These are phyloP conservation scores for Hyposoter didymator DNA, from an alignment of 2,888 invertebrate species.

Conservation along the genomic window DNA sequence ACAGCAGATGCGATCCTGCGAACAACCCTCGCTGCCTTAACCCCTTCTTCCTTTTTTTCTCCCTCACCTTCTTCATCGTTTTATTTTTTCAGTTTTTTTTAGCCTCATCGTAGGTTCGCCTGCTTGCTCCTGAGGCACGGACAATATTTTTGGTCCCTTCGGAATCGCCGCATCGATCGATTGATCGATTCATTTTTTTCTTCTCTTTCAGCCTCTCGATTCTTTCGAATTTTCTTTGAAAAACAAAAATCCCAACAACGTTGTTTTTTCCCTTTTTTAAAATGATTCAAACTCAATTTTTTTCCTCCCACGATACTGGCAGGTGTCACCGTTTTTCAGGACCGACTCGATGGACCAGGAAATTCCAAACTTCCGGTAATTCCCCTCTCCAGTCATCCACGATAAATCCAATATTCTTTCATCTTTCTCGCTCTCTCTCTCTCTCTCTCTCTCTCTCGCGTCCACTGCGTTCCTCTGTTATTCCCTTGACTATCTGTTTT, in stretches of 20 bases:
- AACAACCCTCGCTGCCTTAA: conserved; percentile 67
- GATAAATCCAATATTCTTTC: conserved; percentile 6
- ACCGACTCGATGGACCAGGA: conserved; percentile 57
- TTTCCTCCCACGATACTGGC: conserved; percentile 33
- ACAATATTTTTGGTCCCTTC: not conserved
- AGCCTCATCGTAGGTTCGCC: not conserved
- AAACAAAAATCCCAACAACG: not conserved
- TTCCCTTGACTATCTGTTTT: conserved; percentile 37
- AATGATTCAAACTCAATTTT: not conserved
- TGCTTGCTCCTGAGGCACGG: not conserved
- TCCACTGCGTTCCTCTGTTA: not conserved
- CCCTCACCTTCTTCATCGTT: conserved; percentile 11
- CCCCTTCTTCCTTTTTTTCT: conserved; percentile 62
- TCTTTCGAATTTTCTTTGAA: not conserved
- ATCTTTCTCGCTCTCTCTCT: not conserved
- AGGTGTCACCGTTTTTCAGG: conserved; percentile 44
- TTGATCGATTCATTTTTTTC: not conserved
- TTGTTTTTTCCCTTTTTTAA: not conserved
- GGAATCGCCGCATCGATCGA: not conserved
- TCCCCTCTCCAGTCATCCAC: conserved; percentile 20
- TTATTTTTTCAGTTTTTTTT: not conserved
- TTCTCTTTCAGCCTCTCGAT: not conserved
- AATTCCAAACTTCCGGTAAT: conserved; percentile 59
- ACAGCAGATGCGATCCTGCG: conserved; percentile 71
- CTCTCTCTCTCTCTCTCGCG: not conserved